A percentile compares a stretch with the other conserved stretches of the same genome.
phyloP scores from a whole-genome alignment of 1,140 invertebrate species.

The Diploscapter pachys region DNA sequence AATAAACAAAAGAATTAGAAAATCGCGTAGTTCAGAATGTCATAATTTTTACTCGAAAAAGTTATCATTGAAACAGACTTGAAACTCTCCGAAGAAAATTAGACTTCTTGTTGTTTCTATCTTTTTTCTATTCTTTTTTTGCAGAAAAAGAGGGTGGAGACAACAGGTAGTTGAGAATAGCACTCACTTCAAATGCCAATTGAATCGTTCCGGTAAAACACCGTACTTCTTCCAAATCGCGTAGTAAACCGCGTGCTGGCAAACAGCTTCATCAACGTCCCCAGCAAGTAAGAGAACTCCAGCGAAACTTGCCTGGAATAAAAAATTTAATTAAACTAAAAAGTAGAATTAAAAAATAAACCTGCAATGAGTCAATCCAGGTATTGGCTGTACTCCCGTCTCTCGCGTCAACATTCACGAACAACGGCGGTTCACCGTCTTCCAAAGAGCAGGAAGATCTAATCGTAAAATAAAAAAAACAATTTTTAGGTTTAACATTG shows the following conservation, averaged over 20 bases:
- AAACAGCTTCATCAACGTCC: constrained; percentile 73
- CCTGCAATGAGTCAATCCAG: constrained; percentile 72
- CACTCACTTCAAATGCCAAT: constrained; percentile 66
- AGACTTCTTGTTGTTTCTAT: neutral
- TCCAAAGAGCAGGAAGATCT: constrained; percentile 47
- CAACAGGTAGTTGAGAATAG: neutral
- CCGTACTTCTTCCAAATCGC: constrained; percentile 70
- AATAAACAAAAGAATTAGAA: constrained; percentile 19
- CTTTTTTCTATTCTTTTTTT: constrained; percentile 3
- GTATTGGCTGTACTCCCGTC: constrained; percentile 68
- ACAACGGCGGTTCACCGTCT: constrained; percentile 68
- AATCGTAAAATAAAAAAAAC: constrained; percentile 3
- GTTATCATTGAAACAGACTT: constrained; percentile 8
- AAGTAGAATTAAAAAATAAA: constrained; percentile 41
- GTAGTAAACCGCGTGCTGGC: constrained; percentile 70
- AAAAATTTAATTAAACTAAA: no score
- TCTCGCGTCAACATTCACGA: constrained; percentile 72
- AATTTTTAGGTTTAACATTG: neutral
- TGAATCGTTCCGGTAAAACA: constrained; percentile 70
- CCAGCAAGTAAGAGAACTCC: constrained; percentile 67
- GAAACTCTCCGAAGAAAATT: constrained; percentile 6
- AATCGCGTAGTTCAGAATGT: constrained; percentile 8
- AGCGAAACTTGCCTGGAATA: constrained; percentile 46
- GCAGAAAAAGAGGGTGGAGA: neutral
- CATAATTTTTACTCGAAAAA: constrained; percentile 17